A percentile compares a stretch with the other conserved stretches of the same genome.
Conservation (phyloP, 2,888 invertebrate genomes). For the Prenolepis imparis region DNA sequence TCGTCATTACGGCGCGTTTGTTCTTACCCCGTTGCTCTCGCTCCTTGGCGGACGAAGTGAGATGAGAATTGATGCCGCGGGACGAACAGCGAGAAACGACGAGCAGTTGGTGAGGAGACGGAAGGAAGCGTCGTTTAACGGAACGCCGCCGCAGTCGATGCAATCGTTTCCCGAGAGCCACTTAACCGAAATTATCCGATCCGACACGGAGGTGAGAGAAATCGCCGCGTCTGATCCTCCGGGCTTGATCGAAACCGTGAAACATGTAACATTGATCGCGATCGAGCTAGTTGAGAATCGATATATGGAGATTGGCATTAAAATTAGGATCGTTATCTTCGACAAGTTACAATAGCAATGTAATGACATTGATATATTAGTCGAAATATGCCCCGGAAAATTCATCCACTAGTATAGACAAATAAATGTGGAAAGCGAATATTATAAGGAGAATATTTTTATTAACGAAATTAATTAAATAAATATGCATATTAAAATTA, state of each 20-base stretch:
- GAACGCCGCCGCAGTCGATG: slow-evolving; percentile 30
- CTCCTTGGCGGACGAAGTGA: slow-evolving; percentile 27
- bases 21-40: slow-evolving; percentile 32
- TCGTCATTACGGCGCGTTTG: slow-evolving; percentile 46
- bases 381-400: background rate
- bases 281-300: slow-evolving; percentile 32
- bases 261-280: slow-evolving; percentile 59
- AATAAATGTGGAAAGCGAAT: background rate
- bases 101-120: slow-evolving; percentile 13
- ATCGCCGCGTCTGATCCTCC: slow-evolving; percentile 43
- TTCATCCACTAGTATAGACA: background rate
- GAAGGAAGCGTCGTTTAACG: slow-evolving; percentile 58
- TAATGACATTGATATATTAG: background rate
- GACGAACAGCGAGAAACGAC: slow-evolving; percentile 26
- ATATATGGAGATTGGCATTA: background rate
- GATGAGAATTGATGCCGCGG: slow-evolving; percentile 50
- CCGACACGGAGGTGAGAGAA: slow-evolving; percentile 61
- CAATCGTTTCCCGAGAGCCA: slow-evolving; percentile 63
- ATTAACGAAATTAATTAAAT: background rate
- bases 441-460: background rate
- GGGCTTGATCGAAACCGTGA: slow-evolving; percentile 40
- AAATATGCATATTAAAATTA: background rate
- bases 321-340: background rate
- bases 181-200: slow-evolving; percentile 70
- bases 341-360: background rate